phyloP scores from a whole-genome alignment of 1,140 invertebrate species.

The Scaptomyza hsui region DNA sequence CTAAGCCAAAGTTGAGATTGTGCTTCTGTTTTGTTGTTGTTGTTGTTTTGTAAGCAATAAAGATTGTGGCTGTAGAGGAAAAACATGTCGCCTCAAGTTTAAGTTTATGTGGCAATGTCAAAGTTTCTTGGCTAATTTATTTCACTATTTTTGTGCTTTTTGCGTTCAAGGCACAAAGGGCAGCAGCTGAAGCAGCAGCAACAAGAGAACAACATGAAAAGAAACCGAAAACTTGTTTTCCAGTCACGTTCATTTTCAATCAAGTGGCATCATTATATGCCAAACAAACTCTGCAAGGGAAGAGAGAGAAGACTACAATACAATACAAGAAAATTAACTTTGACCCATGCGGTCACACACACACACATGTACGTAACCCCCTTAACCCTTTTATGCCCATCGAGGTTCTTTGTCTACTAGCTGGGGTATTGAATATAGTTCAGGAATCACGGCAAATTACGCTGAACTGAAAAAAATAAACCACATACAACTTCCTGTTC shows the following conservation, averaged over 20 bases:
- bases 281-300: constrained; percentile 62
- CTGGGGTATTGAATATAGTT: constrained; percentile 23
- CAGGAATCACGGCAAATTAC: constrained; percentile 66
- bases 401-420: constrained; percentile 49
- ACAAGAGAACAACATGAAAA: constrained; percentile 20
- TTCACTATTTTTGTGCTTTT: constrained; percentile 56
- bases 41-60: constrained; percentile 28
- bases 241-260: constrained; percentile 81
- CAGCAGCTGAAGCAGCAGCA: constrained; percentile 13
- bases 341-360: constrained; percentile 37
- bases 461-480: constrained; percentile 46
- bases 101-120: constrained; percentile 54
- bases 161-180: constrained; percentile 20
- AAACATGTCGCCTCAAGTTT: constrained; percentile 73
- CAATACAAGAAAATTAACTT: constrained; percentile 75
- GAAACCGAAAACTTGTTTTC: constrained; percentile 74
- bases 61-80: constrained; percentile 55
- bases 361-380: constrained; percentile 11
- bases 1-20: background rate
- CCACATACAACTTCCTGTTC: constrained; percentile 61
- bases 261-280: constrained; percentile 78
- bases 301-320: constrained; percentile 51
- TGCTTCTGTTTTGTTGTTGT: background rate
- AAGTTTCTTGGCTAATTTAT: constrained; percentile 73
- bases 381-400: constrained; percentile 40